Evolutionary conservation across 2,797 vertebrate genomes (phyloP).

Genomic region (Gymnothorax reevesii): DNA sequence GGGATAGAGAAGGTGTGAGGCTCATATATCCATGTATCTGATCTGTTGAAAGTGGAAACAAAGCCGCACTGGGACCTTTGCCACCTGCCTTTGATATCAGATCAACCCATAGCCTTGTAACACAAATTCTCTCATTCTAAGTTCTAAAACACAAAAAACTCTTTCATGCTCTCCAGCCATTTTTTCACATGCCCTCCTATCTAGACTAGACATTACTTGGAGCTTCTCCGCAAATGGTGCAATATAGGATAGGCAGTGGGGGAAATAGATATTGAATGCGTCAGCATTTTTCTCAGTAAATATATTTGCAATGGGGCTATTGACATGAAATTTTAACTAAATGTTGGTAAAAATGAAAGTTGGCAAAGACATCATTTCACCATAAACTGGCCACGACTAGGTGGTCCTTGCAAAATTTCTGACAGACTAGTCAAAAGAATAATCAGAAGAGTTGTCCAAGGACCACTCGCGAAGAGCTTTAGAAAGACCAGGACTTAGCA

Average conservation of each 20-base stretch:
- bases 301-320: no score
- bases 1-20: background rate
- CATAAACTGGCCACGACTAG: no score
- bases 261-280: no score
- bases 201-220: slow-evolving; percentile 30
- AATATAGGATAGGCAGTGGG: background rate
- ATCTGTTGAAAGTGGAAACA: background rate
- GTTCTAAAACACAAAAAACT: slow-evolving; percentile 2
- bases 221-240: slow-evolving; percentile 38
- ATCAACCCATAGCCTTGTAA: slow-evolving; percentile 15
- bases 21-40: background rate
- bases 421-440: no score
- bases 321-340: no score
- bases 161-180: slow-evolving; percentile 45
- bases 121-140: background rate
- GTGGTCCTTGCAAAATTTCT: no score
- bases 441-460: no score
- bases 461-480: no score
- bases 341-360: no score
- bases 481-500: no score
- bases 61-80: background rate
- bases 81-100: slow-evolving; percentile 11
- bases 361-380: no score
- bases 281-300: no score
- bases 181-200: slow-evolving; percentile 33